Percentiles rank a stretch among this genome's conserved stretches.
phyloP scores from a whole-genome alignment of 2,888 invertebrate genomes.

The Hypomecis atomaria region DNA sequence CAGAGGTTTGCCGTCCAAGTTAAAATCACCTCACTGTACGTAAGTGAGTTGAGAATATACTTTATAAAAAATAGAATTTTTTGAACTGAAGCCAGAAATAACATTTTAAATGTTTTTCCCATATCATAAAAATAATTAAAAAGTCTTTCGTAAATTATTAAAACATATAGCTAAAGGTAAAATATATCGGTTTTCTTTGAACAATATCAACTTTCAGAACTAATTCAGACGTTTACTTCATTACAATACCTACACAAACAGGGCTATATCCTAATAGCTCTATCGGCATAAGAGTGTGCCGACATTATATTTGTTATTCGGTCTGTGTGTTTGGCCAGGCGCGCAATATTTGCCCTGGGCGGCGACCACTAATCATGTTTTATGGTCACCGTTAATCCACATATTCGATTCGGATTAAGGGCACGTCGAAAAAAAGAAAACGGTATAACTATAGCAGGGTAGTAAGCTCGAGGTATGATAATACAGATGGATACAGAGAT shows the following conservation, averaged over 20 bases:
- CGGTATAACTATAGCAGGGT: constrained; percentile 7
- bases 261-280: constrained; percentile 29
- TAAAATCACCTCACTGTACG: too few relatives aligned
- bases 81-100: too few relatives aligned
- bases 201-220: neutral
- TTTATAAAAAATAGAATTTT: too few relatives aligned
- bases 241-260: constrained; percentile 21
- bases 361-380: constrained; percentile 81
- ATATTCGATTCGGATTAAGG: constrained; percentile 73
- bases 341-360: constrained; percentile 66
- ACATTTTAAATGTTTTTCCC: too few relatives aligned
- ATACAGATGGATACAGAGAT: too few relatives aligned
- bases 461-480: neutral
- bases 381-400: constrained; percentile 71
- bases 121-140: too few relatives aligned
- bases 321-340: constrained; percentile 66
- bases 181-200: neutral
- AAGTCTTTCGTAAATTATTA: too few relatives aligned
- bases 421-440: constrained; percentile 53
- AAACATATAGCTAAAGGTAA: too few relatives aligned
- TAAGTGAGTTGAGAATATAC: too few relatives aligned
- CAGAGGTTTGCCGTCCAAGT: too few relatives aligned
- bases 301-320: constrained; percentile 65
- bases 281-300: constrained; percentile 50
- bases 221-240: neutral